Conservation (phyloP, 2,113 vertebrate genomes). For the Cottus gobio region DNA sequence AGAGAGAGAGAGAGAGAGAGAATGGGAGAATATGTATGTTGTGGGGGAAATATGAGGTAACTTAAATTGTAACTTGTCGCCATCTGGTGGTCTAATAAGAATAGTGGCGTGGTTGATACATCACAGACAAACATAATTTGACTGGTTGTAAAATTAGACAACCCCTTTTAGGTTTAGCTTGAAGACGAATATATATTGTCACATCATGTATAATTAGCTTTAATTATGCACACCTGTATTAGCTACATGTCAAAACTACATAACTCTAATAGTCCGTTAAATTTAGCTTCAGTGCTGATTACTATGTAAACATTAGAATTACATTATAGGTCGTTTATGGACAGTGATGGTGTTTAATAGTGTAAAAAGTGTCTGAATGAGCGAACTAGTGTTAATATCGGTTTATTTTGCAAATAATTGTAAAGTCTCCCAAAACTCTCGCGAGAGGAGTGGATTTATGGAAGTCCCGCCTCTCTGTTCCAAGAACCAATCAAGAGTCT, state of each 20-base stretch:
- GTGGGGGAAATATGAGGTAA: not conserved
- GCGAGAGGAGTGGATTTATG: not conserved
- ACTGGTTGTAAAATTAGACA: not conserved
- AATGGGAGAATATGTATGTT: not conserved
- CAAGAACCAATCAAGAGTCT: slow-evolving; percentile 55
- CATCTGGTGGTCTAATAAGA: slow-evolving; percentile 51
- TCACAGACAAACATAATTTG: not conserved
- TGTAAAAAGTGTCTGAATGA: not conserved
- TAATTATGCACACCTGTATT: too few species aligned
- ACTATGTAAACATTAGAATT: not conserved
- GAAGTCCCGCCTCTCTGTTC: slow-evolving; percentile 34
- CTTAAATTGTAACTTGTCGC: slow-evolving; percentile 4
- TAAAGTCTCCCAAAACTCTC: not conserved
- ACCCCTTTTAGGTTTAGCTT: not conserved
- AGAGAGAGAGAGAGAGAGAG: slow-evolving; percentile 36
- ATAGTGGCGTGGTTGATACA: not conserved
- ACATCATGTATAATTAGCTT: not conserved
- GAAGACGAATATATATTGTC: not conserved
- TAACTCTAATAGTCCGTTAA: not conserved
- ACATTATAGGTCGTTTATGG: not conserved
- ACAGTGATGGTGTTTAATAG: not conserved
- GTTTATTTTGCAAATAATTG: not conserved
- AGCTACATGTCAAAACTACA: not conserved
- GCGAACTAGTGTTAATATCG: not conserved
- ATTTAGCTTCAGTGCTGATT: not conserved